Conservation (phyloP, 1,140 invertebrate genomes). For the Drosophila punjabiensis region DNA sequence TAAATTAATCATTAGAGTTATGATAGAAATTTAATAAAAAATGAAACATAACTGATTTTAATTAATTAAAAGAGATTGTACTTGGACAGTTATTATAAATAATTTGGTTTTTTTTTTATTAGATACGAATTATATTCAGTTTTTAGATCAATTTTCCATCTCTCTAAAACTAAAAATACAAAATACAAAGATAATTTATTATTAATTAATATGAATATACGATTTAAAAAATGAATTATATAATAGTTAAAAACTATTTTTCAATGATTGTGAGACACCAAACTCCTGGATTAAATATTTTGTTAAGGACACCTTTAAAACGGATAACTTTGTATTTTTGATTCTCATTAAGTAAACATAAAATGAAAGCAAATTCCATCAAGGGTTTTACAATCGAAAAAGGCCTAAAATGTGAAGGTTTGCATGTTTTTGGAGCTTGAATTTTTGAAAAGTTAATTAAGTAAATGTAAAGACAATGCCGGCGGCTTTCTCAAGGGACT, state of each 20-base stretch:
- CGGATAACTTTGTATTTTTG: neutral
- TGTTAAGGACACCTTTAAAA: neutral
- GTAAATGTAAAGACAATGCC: constrained; percentile 20
- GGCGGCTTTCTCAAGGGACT: constrained; percentile 56
- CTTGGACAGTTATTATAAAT: no score
- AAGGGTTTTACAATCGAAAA: constrained; percentile 8
- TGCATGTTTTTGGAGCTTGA: neutral
- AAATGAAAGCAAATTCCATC: constrained; percentile 1
- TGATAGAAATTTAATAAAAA: neutral
- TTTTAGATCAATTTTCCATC: neutral
- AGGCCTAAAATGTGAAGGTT: constrained; percentile 3
- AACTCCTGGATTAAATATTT: neutral
- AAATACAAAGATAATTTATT: neutral
- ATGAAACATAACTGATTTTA: neutral
- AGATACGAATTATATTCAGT: neutral
- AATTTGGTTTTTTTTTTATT: neutral
- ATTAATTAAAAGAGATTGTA: neutral
- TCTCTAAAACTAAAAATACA: neutral
- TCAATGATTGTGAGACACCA: neutral
- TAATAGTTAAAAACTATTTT: neutral
- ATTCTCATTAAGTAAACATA: neutral
- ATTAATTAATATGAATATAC: neutral
- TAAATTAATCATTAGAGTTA: constrained; percentile 1
- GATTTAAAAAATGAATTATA: neutral
- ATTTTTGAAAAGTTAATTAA: constrained; percentile 32